Evolutionary conservation across 2,113 vertebrate genomes (phyloP).

Genomic region (Urocynchramus pylzowi): DNA sequence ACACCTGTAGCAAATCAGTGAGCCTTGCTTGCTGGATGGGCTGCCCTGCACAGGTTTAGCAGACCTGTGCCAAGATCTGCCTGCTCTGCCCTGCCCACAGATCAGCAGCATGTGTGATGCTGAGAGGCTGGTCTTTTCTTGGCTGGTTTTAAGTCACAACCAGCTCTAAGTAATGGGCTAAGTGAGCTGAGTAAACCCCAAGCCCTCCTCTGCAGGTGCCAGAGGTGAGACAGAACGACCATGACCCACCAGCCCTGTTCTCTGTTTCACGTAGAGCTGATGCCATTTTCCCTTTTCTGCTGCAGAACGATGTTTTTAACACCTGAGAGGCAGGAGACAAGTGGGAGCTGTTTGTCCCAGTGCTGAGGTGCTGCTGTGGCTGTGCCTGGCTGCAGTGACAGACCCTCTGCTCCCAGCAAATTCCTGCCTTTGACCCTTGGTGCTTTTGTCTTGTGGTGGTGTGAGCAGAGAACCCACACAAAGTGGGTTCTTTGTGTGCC

Average conservation of each 20-base stretch:
- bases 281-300: not conserved
- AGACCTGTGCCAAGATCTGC: not conserved
- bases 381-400: not conserved
- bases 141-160: not conserved
- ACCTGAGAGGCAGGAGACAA: not conserved
- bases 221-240: not conserved
- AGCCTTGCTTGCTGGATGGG: not conserved
- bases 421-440: not conserved
- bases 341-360: rapidly evolving
- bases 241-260: not conserved
- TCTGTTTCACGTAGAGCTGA: not conserved
- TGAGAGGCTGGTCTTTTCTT: not conserved
- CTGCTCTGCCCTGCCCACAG: not conserved
- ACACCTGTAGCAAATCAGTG: not conserved
- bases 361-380: not conserved
- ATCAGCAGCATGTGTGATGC: rapidly evolving
- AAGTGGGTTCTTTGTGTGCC: not conserved
- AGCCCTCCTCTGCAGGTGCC: not conserved
- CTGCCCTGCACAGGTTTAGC: not conserved
- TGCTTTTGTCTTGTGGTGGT: not conserved
- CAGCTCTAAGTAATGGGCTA: not conserved
- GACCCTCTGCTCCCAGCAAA: not conserved
- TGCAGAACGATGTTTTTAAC: not conserved
- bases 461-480: not conserved
- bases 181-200: not conserved